Evolutionary conservation across 2,888 invertebrate genomes (phyloP).

Genomic region (Lordiphosa andalusiaca): DNA sequence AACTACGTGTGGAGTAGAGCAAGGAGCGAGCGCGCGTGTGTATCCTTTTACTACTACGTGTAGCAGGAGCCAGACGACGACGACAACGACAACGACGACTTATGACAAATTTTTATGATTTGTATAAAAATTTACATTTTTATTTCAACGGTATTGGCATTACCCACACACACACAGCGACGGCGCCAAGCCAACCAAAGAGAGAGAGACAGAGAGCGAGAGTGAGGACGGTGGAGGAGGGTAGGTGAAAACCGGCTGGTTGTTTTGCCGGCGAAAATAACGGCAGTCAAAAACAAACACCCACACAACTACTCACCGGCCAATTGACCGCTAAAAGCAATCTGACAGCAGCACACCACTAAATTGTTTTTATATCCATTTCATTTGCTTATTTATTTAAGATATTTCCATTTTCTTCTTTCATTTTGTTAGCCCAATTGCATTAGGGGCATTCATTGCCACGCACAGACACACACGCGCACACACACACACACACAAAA

Average conservation of each 20-base stretch:
- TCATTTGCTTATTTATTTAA: too few relatives aligned
- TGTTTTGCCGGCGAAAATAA: constrained; percentile 66
- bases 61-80: constrained; percentile 19
- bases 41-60: not conserved
- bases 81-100: constrained; percentile 24
- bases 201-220: not conserved
- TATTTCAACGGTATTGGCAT: constrained; percentile 27
- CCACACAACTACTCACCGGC: constrained; percentile 12
- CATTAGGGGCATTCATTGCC: too few relatives aligned
- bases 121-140: constrained; percentile 24
- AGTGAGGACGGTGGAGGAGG: not conserved
- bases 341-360: too few relatives aligned
- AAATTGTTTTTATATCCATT: too few relatives aligned
- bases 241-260: constrained; percentile 36
- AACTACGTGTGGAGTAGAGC: constrained; percentile 34
- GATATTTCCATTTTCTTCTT: too few relatives aligned
- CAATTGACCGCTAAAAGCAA: too few relatives aligned
- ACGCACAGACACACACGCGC: too few relatives aligned
- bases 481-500: too few relatives aligned
- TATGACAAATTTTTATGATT: constrained; percentile 22
- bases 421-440: too few relatives aligned
- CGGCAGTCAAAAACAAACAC: constrained; percentile 41
- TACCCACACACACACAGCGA: constrained; percentile 33
- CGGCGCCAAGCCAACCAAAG: constrained; percentile 45
- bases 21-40: constrained; percentile 1